Conservation (phyloP, 1,140 invertebrate species). For the Archivesica marissinica region DNA sequence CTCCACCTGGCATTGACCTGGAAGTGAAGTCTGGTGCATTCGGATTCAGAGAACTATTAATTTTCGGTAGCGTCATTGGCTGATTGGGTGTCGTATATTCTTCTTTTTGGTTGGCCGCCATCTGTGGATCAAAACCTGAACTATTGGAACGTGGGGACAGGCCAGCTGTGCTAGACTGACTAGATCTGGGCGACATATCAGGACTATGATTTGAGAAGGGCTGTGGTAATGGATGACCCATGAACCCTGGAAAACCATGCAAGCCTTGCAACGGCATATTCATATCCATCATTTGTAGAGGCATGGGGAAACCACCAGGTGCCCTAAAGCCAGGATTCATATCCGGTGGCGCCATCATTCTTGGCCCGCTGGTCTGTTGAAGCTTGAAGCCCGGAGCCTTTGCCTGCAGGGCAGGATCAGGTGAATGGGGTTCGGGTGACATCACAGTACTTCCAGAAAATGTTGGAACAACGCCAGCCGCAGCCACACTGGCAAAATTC, state of each 20-base stretch:
- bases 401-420: constrained; percentile 81
- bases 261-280: constrained; percentile 20
- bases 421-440: constrained; percentile 83
- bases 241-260: constrained; percentile 87
- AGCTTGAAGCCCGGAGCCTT: constrained; percentile 82
- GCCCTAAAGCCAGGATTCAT: constrained; percentile 56
- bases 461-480: constrained; percentile 85
- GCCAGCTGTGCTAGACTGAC: constrained; percentile 64
- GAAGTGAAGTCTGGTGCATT: constrained; percentile 92
- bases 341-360: constrained; percentile 64
- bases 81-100: constrained; percentile 83
- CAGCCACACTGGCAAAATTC: constrained; percentile 91
- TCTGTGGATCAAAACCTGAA: constrained; percentile 46
- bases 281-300: constrained; percentile 51
- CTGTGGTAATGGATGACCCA: constrained; percentile 33
- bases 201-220: constrained; percentile 66
- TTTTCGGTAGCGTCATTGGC: constrained; percentile 83
- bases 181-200: constrained; percentile 65
- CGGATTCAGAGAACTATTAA: constrained; percentile 91
- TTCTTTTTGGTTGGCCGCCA: constrained; percentile 72
- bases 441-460: constrained; percentile 75
- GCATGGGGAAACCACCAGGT: background rate
- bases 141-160: constrained; percentile 62
- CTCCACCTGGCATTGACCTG: constrained; percentile 42
- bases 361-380: constrained; percentile 62